Percentiles rank a stretch among this genome's conserved stretches.
Conservation (phyloP, 2,888 invertebrate genomes). For the Dolichopus griseipennis region DNA sequence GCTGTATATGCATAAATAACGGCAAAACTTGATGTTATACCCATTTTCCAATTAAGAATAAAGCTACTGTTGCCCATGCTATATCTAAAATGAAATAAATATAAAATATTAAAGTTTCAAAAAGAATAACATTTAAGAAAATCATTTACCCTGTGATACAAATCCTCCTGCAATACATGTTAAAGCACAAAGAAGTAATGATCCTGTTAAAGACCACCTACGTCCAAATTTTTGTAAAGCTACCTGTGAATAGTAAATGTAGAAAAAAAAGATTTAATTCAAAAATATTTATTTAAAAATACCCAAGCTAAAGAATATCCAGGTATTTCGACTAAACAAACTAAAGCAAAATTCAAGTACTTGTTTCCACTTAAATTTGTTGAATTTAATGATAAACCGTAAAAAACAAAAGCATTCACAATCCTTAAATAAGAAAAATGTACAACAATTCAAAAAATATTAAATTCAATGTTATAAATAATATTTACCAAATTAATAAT, state of each 20-base stretch:
- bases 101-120: conserved; percentile 9
- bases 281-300: conserved; percentile 15
- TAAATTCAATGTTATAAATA: not conserved
- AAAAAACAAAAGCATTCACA: conserved; percentile 59
- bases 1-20: conserved; percentile 53
- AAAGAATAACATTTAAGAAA: too few relatives aligned
- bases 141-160: conserved; percentile 42
- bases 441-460: not conserved
- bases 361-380: conserved; percentile 58
- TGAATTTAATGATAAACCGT: conserved; percentile 58
- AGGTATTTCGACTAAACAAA: conserved; percentile 53
- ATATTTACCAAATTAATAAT: conserved; percentile 45
- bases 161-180: conserved; percentile 51
- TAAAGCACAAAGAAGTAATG: conserved; percentile 46
- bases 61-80: conserved; percentile 47
- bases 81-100: conserved; percentile 35
- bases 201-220: conserved; percentile 46
- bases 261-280: not conserved
- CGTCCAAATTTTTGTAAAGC: conserved; percentile 48
- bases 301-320: conserved; percentile 49
- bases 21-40: conserved; percentile 55
- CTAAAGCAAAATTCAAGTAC: conserved; percentile 57
- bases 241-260: conserved; percentile 34
- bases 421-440: conserved; percentile 38
- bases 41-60: conserved; percentile 57